Evolutionary conservation across 2,113 vertebrate genomes (phyloP).

Genomic region (Callithrix jacchus): DNA sequence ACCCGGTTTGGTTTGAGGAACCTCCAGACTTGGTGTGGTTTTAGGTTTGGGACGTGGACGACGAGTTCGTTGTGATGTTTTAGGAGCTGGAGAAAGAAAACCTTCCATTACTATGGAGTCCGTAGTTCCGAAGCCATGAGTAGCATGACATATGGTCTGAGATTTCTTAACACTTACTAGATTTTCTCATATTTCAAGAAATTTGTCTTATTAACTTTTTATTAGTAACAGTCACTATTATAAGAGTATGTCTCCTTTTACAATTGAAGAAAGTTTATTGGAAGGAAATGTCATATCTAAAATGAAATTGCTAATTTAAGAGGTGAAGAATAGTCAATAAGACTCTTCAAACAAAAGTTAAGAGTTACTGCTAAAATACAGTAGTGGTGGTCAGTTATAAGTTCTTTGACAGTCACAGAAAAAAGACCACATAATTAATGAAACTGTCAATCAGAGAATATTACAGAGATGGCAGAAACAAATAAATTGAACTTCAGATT

Average conservation of each 20-base stretch:
- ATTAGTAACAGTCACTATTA: not conserved
- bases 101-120: slow-evolving; percentile 35
- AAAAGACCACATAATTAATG: not conserved
- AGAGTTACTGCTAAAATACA: not conserved
- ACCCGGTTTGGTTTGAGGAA: slow-evolving; percentile 80
- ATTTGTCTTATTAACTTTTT: not conserved
- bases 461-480: not conserved
- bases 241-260: not conserved
- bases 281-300: not conserved
- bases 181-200: slow-evolving; percentile 8
- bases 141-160: not conserved
- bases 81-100: slow-evolving; percentile 82
- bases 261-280: not conserved
- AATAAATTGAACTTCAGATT: not conserved
- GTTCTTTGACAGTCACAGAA: not conserved
- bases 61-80: slow-evolving; percentile 70
- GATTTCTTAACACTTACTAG: not conserved
- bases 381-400: not conserved
- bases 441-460: not conserved
- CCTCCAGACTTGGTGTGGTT: slow-evolving; percentile 74
- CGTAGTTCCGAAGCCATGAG: not conserved
- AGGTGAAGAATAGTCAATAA: not conserved
- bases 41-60: slow-evolving; percentile 74
- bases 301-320: not conserved
- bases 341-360: not conserved